Evolutionary conservation across 1,140 invertebrate genomes (phyloP).

Genomic region (Macrobrachium rosenbergii): DNA sequence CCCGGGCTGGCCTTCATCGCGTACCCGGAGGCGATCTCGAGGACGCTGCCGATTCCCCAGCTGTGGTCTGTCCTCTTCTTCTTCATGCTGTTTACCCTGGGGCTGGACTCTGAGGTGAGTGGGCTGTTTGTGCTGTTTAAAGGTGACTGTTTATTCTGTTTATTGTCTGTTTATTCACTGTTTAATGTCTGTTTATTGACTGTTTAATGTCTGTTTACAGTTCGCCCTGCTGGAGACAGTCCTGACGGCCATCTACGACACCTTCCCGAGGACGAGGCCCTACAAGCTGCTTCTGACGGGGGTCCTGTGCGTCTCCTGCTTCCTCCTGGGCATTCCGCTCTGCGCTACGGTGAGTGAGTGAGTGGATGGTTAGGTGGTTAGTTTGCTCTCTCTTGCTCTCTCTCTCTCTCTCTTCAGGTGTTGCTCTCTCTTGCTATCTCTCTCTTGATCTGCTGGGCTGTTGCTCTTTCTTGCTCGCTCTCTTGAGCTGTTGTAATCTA

Average conservation of each 20-base stretch:
- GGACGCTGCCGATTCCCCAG: slow-evolving; percentile 76
- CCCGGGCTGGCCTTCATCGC: slow-evolving; percentile 89
- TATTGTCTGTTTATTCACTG: background rate
- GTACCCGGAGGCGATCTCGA: slow-evolving; percentile 87
- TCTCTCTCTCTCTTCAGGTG: too few relatives aligned
- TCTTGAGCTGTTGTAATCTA: too few relatives aligned
- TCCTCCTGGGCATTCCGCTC: slow-evolving; percentile 68
- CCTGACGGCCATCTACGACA: slow-evolving; percentile 83
- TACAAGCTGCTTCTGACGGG: slow-evolving; percentile 82
- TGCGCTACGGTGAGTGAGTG: slow-evolving; percentile 57
- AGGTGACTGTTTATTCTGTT: too few relatives aligned
- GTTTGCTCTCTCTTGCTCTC: too few relatives aligned
- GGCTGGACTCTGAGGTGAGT: slow-evolving; percentile 82
- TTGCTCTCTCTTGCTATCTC: too few relatives aligned
- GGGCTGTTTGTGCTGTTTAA: background rate
- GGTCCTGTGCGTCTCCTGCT: slow-evolving; percentile 79
- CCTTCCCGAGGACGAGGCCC: slow-evolving; percentile 79
- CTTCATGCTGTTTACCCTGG: slow-evolving; percentile 72
- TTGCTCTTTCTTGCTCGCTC: too few relatives aligned
- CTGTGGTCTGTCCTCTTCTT: slow-evolving; percentile 73
- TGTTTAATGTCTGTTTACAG: slow-evolving; percentile 69
- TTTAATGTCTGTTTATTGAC: background rate
- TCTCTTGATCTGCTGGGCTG: too few relatives aligned
- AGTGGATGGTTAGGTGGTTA: too few relatives aligned
- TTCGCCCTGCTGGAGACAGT: slow-evolving; percentile 87